These are phyloP conservation scores for Cloeon dipterum DNA, from an alignment of 2,888 invertebrate genomes.

Conservation along the genomic window DNA sequence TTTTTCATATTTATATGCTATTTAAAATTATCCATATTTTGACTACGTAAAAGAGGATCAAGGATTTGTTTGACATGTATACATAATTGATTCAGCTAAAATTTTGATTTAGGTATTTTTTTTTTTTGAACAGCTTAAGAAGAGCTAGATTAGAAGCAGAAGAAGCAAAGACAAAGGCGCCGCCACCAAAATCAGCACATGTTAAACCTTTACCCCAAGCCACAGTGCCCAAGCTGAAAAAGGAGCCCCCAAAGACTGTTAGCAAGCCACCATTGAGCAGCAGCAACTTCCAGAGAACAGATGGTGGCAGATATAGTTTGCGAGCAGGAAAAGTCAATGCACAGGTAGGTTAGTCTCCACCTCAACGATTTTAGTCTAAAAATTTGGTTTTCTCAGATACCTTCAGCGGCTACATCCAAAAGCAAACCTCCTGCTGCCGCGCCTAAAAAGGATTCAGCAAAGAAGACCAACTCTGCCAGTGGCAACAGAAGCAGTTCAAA, in stretches of 20 bases:
- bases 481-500: constrained; percentile 39
- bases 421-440: constrained; percentile 8
- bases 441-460: constrained; percentile 19
- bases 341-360: too few relatives aligned
- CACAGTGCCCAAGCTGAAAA: constrained; percentile 5
- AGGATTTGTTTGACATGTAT: too few relatives aligned
- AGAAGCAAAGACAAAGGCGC: constrained; percentile 12
- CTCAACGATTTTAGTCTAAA: too few relatives aligned
- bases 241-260: constrained; percentile 9
- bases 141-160: constrained; percentile 28
- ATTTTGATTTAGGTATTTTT: too few relatives aligned
- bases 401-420: too few relatives aligned
- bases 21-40: too few relatives aligned
- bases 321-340: constrained; percentile 16
- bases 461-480: constrained; percentile 15
- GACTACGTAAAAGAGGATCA: too few relatives aligned
- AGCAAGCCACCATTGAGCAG: constrained; percentile 6
- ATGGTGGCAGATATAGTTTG: constrained; percentile 38
- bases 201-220: constrained; percentile 6
- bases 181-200: constrained; percentile 9
- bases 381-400: too few relatives aligned
- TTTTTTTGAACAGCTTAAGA: too few relatives aligned
- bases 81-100: too few relatives aligned
- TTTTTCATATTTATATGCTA: too few relatives aligned
- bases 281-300: constrained; percentile 25